Percentiles rank a stretch among this genome's conserved stretches.
Evolutionary conservation across 2,888 invertebrate species (phyloP).

Genomic region (Drosophila mercatorum): DNA sequence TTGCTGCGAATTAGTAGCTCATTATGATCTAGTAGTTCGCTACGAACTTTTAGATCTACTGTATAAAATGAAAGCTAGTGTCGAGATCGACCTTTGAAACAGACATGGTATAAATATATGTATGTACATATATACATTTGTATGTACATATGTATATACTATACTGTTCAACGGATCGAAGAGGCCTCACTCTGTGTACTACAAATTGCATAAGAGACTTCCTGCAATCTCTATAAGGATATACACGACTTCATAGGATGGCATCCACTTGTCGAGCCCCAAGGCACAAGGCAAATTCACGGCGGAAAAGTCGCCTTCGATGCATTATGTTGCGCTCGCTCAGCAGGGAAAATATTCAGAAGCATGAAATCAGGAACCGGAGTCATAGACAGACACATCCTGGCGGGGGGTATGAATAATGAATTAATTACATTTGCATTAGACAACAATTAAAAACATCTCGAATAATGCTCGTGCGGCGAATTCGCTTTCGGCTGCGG

Average conservation of each 20-base stretch:
- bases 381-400: neutral
- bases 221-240: neutral
- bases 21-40: neutral
- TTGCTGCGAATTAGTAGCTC: neutral
- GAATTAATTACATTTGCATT: slow-evolving; percentile 26
- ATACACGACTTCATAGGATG: neutral
- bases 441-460: slow-evolving; percentile 11
- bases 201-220: neutral
- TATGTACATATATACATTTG: neutral
- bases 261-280: neutral
- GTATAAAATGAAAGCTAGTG: rapidly evolving
- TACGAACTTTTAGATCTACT: neutral
- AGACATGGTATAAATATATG: neutral
- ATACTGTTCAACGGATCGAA: neutral
- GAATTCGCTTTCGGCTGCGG: slow-evolving; percentile 20
- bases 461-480: slow-evolving; percentile 11
- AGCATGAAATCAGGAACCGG: slow-evolving; percentile 2
- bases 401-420: slow-evolving; percentile 12
- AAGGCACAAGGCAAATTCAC: neutral
- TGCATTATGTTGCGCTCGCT: neutral
- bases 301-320: slow-evolving; percentile 4
- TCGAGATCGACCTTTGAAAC: neutral
- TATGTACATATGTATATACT: no score
- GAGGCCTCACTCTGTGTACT: neutral
- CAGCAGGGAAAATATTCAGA: neutral